phyloP scores from a whole-genome alignment of 2,113 vertebrate genomes.

The Mirounga angustirostris region DNA sequence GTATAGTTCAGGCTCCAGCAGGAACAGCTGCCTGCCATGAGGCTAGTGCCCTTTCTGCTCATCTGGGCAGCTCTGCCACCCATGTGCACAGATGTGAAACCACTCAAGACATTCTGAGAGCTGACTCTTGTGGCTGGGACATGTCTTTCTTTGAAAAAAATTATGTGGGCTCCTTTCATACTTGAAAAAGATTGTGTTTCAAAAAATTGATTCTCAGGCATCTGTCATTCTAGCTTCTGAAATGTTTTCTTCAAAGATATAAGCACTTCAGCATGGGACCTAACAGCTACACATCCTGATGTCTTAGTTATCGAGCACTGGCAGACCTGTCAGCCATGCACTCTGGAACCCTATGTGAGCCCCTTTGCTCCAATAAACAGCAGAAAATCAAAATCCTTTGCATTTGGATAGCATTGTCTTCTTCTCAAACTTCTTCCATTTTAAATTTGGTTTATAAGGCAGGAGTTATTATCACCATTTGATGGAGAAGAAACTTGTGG shows the following conservation, averaged over 20 bases:
- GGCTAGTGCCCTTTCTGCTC: neutral
- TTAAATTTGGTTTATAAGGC: neutral
- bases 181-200: constrained; percentile 30
- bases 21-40: constrained; percentile 30
- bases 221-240: constrained; percentile 26
- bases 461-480: neutral
- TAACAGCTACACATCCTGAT: neutral
- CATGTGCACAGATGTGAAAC: neutral
- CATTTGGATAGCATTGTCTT: neutral
- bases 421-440: neutral
- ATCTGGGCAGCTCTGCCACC: neutral
- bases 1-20: neutral
- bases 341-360: neutral
- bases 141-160: neutral
- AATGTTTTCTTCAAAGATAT: constrained; percentile 41
- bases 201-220: constrained; percentile 12
- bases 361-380: neutral
- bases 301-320: neutral
- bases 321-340: accelerated
- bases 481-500: neutral
- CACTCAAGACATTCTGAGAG: neutral
- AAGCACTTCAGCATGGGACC: neutral
- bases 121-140: neutral
- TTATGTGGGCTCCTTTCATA: neutral
- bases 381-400: neutral